Conservation (phyloP, 53 echinoderm and acorn worm species). For the Antedon mediterranea region DNA sequence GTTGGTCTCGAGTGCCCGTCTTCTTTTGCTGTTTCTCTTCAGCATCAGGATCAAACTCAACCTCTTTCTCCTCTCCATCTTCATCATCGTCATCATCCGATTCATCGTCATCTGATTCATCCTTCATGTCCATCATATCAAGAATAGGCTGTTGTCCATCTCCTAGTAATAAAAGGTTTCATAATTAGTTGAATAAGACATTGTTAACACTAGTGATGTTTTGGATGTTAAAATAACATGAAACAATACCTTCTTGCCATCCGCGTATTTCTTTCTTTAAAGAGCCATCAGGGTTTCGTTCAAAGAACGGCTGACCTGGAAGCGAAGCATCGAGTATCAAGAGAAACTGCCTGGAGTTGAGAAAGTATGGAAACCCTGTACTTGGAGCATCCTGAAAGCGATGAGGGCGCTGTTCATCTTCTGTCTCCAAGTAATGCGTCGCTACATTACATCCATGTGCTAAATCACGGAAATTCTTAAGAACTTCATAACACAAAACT, state of each 20-base stretch:
- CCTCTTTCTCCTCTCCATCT: neutral
- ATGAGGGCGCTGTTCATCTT: constrained; percentile 13
- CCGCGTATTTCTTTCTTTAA: constrained; percentile 31
- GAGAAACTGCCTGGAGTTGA: constrained; percentile 35
- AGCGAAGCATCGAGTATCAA: constrained; percentile 35
- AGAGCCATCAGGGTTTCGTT: constrained; percentile 25
- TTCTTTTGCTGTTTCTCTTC: constrained; percentile 5
- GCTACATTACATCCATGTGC: constrained; percentile 34
- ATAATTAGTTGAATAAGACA: neutral
- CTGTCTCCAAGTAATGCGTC: constrained; percentile 1
- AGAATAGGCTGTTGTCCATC: neutral
- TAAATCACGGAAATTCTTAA: constrained; percentile 36
- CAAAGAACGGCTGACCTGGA: constrained; percentile 23
- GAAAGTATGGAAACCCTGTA: constrained; percentile 27
- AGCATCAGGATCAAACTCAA: constrained; percentile 2
- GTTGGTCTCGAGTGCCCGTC: constrained; percentile 14
- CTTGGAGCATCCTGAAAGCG: constrained; percentile 25
- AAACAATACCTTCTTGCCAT: constrained; percentile 27
- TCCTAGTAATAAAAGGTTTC: too few species aligned
- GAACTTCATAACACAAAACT: constrained; percentile 39
- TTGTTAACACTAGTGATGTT: too few species aligned
- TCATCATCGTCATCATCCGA: constrained; percentile 1
- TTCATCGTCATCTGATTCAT: constrained; percentile 6
- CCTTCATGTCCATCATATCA: constrained; percentile 8
- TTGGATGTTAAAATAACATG: too few species aligned